Base-by-base conservation (phyloP, 2,888 invertebrate genomes). In the Lasius fuliginosus region DNA sequence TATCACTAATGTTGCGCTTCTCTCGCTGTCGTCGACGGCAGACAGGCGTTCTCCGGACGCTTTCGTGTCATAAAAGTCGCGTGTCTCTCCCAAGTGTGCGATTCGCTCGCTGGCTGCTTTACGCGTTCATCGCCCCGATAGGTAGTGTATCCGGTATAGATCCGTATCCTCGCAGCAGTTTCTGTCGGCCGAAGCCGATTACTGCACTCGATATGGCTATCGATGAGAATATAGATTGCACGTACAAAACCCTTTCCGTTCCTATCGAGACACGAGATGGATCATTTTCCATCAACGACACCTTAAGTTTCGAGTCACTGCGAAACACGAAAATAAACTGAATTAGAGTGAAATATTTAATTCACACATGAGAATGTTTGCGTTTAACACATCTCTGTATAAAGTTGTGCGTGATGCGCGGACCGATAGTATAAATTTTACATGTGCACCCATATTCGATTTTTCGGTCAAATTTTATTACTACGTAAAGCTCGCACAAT, bases 101-200 rank as follows among this genome's bases (percentile, higher is more conserved):
- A 36, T 58, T 81, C 58, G 76, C 68, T 60, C 64, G 76, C 30
- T 79, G 36, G 73, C 36, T 46, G 60, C 36, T 69, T 58, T 68
- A 15, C 42, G 69, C 46, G 58, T 69, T 79, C 89, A 71, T 89
- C 85, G 84, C 84, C 74, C 84, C 81, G 46, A 76, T 46, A 58
- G 68, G 33, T 65, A 58, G 84, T 62, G 82, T 62, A 77, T 85
- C 77, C 82, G 67, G 56, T 75, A 86, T 82, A 86, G 86, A 87
- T 88, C 85, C 79, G 60, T 85, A 56, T 85, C 49, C 82, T 77
- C 71, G 83, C 74, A 69, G 65, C 60, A 74, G 73, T 68, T 76
- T 30, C 40, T 42, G 74, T 49, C 23, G 64, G 18, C 77, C 40
- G 42, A 27, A 8, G n/a, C 36, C 27, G 53, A 11, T 30, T 6